phyloP scores from a whole-genome alignment of 2,888 invertebrate species.

The Exocentrus adspersus region DNA sequence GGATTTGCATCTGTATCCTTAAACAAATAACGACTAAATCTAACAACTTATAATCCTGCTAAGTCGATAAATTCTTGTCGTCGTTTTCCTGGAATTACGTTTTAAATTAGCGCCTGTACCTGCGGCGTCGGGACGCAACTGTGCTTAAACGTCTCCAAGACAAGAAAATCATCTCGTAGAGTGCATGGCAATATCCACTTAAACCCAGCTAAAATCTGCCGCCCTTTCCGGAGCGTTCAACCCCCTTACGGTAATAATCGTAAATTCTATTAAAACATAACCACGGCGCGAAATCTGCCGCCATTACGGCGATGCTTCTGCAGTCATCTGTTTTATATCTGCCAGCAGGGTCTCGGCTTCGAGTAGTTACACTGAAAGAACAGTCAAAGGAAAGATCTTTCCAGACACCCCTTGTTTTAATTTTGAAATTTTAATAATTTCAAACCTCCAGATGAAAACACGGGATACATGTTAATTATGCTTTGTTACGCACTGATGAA shows the following conservation, averaged over 20 bases:
- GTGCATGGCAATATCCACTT: slow-evolving; percentile 60
- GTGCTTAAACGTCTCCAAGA: slow-evolving; percentile 31
- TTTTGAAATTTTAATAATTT: too few relatives aligned
- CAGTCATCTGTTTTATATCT: slow-evolving; percentile 64
- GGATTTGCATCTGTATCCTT: too few relatives aligned
- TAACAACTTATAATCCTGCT: not conserved
- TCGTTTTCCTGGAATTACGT: not conserved
- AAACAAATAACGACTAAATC: too few relatives aligned
- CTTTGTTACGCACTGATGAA: too few relatives aligned
- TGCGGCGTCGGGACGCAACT: not conserved
- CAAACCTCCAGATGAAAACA: too few relatives aligned
- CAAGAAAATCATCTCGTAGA: slow-evolving; percentile 58
- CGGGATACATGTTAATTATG: too few relatives aligned
- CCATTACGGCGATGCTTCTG: slow-evolving; percentile 63
- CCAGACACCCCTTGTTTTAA: too few relatives aligned
- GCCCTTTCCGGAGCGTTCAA: slow-evolving; percentile 54
- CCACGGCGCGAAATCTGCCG: slow-evolving; percentile 66
- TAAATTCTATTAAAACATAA: slow-evolving; percentile 67
- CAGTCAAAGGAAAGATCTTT: too few relatives aligned
- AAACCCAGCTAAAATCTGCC: slow-evolving; percentile 60
- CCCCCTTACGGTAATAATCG: slow-evolving; percentile 63
- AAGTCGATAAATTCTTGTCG: too few relatives aligned
- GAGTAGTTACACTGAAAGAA: not conserved
- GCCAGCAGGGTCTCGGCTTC: slow-evolving; percentile 20
- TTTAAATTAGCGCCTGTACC: not conserved